Base-by-base conservation (phyloP, 2,113 vertebrate species). In the Suricata suricatta region DNA sequence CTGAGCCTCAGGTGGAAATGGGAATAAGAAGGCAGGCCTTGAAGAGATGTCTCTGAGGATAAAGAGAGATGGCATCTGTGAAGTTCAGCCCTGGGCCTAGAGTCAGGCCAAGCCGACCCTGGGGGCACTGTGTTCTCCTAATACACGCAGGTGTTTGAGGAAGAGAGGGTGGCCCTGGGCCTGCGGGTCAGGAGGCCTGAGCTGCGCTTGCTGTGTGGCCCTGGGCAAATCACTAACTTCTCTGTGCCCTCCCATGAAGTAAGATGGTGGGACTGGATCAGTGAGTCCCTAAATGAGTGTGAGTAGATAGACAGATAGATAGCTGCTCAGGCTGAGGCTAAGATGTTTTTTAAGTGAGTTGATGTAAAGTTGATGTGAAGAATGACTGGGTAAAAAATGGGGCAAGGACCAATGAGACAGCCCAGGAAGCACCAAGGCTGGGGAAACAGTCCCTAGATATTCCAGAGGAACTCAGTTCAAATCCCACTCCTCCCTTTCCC, bases 351-450 rank as follows among this genome's bases (percentile, higher is more conserved):
- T 21, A 44, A 86, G n/a, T 3, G 29, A 81, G 44, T 83, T 68
- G 0, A 14, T 14, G 23, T 33, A 21, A 90, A 19, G 10, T 19
- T 29, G 44, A 19, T 88, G 27, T 60, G 4, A 50, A 82, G 21
- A 27, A 33, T 16, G 60, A 69, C 3, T 35, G 63, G 80, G 12
- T 63, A 33, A 44, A 38, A 8, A 3, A 13, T 1, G 27, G 77
- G 31, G 8, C 23, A 3, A 31, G 93, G 27, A 4, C 44, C 8
- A 0, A 2, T 3, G 0, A 44, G 79, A 25, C 63, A 9, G 5
- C n/a, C 79, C 33, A 10, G 33, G 35, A 50, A 68, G 68, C 21
- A 17, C 50, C 8, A 17, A 44, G 13, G 19, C 8, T 29, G 66
- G 50, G 25, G 11, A 74, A 11, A 57, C 1, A 17, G 14, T 10